Evolutionary conservation across 2,888 invertebrate genomes (phyloP).

Genomic region (Atrina japonica): DNA sequence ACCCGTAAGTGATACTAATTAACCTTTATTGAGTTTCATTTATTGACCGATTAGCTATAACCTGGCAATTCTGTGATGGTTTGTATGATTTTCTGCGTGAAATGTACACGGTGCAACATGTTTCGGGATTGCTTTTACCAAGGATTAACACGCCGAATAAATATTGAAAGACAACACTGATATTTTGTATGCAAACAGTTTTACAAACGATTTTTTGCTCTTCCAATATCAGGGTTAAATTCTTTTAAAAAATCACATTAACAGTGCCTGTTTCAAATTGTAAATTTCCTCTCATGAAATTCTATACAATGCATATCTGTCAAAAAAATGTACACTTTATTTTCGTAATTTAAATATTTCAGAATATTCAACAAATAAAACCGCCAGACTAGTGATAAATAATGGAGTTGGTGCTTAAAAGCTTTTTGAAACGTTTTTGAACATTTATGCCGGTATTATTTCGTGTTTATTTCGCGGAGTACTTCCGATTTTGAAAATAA

Average conservation of each 20-base stretch:
- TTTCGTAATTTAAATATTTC: too few relatives aligned
- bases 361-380: neutral
- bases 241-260: slow-evolving; percentile 1
- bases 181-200: slow-evolving; percentile 1
- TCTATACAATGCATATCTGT: too few relatives aligned
- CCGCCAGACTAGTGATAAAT: neutral
- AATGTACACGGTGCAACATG: slow-evolving; percentile 15
- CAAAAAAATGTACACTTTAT: too few relatives aligned
- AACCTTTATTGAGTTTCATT: slow-evolving; percentile 5
- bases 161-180: slow-evolving; percentile 8
- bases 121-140: neutral
- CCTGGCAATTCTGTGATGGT: slow-evolving; percentile 10
- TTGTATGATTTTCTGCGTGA: slow-evolving; percentile 6
- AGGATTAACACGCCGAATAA: slow-evolving; percentile 2
- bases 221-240: too few relatives aligned
- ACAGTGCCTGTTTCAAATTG: too few relatives aligned
- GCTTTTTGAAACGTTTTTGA: too few relatives aligned
- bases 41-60: neutral
- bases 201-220: neutral
- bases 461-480: too few relatives aligned
- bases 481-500: too few relatives aligned
- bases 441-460: too few relatives aligned
- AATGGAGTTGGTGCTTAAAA: too few relatives aligned
- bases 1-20: neutral
- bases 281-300: too few relatives aligned